Percentiles rank a stretch among this genome's conserved stretches.
These are phyloP conservation scores for Mixornis gularis DNA, from an alignment of 2,113 vertebrate species.

Conservation along the genomic window DNA sequence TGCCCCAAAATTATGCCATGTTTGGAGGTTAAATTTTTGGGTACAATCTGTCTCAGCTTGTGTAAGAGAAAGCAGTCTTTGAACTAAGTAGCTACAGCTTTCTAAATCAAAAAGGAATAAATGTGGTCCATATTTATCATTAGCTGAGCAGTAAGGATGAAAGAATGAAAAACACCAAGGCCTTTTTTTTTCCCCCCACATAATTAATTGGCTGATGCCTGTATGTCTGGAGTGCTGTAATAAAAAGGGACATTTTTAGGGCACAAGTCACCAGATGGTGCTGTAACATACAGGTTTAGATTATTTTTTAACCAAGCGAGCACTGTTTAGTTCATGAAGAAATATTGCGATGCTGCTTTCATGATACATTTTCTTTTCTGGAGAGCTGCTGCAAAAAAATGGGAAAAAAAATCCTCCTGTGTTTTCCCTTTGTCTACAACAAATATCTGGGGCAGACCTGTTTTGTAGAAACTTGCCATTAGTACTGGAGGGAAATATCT, in stretches of 20 bases:
- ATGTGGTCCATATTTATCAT: neutral
- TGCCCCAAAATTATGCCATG: neutral
- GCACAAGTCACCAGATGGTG: constrained; percentile 51
- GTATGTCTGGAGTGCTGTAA: neutral
- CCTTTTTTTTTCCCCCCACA: neutral
- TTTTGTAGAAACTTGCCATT: neutral
- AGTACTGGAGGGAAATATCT: neutral
- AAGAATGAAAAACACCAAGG: neutral
- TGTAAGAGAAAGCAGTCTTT: neutral
- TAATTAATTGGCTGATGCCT: neutral
- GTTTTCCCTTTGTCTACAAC: neutral
- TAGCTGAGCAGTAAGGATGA: neutral
- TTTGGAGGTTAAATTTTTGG: neutral
- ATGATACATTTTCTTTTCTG: neutral
- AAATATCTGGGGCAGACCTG: neutral
- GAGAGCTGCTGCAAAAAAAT: neutral
- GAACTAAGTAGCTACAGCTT: neutral
- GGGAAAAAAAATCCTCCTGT: neutral
- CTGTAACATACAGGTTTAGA: constrained; percentile 17
- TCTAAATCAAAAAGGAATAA: neutral
- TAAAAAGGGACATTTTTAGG: neutral
- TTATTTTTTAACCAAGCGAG: neutral
- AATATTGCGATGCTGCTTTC: neutral
- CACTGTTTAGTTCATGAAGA: neutral
- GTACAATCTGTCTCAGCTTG: neutral